Conservation (phyloP, 2,113 vertebrate genomes). For the Rhineura floridana region DNA sequence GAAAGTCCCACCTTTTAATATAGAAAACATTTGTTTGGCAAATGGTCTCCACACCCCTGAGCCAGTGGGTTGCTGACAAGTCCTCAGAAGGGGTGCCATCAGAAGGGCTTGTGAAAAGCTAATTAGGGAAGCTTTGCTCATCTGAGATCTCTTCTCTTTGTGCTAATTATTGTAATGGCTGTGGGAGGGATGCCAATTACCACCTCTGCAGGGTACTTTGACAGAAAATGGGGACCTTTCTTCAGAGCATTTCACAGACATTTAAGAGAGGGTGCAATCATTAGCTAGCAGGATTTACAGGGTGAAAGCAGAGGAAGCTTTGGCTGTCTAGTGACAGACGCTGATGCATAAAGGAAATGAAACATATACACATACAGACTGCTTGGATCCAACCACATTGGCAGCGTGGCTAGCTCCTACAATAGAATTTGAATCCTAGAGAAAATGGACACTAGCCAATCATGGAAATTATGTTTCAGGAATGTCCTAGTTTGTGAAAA, state of each 20-base stretch:
- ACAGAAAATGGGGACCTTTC: not conserved
- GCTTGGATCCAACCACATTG: not conserved
- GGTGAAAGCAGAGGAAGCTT: not conserved
- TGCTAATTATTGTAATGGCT: not conserved
- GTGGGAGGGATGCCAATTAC: not conserved
- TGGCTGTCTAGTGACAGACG: not conserved
- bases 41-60: not conserved
- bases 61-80: not conserved
- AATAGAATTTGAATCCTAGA: not conserved
- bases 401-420: not conserved
- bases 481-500: not conserved
- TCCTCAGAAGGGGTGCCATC: not conserved
- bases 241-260: not conserved
- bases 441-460: not conserved
- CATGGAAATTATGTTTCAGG: not conserved
- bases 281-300: not conserved
- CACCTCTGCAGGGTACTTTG: not conserved
- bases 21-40: not conserved
- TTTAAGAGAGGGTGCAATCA: not conserved
- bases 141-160: not conserved
- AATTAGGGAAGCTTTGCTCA: not conserved
- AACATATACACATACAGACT: not conserved
- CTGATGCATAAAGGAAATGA: too few species aligned
- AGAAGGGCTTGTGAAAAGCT: not conserved
- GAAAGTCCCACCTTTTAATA: not conserved